These are phyloP conservation scores for Macropus fuliginosus DNA, from an alignment of 2,797 vertebrate genomes.

Conservation along the genomic window DNA sequence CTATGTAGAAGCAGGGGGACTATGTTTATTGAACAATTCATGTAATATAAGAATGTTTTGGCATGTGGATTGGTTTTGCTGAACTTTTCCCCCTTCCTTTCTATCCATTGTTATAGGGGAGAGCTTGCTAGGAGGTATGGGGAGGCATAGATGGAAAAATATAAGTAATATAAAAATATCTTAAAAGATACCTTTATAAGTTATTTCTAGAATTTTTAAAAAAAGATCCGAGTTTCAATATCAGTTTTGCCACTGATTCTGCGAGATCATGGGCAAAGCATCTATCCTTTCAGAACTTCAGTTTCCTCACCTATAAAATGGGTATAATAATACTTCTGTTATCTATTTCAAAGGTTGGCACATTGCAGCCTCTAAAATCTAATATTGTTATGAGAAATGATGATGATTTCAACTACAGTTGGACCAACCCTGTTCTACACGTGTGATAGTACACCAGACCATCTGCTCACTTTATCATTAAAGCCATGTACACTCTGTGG, in stretches of 20 bases:
- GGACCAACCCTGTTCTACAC: not conserved
- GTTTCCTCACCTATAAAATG: not conserved
- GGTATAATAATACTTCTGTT: not conserved
- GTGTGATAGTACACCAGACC: not conserved
- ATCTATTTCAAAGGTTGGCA: not conserved
- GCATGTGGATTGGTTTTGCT: not conserved
- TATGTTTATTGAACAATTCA: not conserved
- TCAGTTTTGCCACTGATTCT: not conserved
- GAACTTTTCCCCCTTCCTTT: not conserved
- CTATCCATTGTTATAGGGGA: not conserved
- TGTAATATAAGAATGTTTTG: not conserved
- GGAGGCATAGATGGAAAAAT: not conserved
- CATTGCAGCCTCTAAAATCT: not conserved
- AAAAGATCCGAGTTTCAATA: not conserved
- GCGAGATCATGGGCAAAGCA: not conserved
- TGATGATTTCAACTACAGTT: not conserved
- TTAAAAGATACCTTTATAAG: not conserved
- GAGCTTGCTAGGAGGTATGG: not conserved
- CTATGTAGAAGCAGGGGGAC: not conserved
- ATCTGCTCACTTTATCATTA: constrained; percentile 29
- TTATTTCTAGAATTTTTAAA: not conserved
- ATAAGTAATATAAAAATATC: not conserved
- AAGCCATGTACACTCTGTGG: not conserved
- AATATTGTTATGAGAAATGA: not conserved
- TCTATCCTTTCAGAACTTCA: not conserved